phyloP scores from a whole-genome alignment of 2,797 vertebrate species.

The Coregonus sp. region DNA sequence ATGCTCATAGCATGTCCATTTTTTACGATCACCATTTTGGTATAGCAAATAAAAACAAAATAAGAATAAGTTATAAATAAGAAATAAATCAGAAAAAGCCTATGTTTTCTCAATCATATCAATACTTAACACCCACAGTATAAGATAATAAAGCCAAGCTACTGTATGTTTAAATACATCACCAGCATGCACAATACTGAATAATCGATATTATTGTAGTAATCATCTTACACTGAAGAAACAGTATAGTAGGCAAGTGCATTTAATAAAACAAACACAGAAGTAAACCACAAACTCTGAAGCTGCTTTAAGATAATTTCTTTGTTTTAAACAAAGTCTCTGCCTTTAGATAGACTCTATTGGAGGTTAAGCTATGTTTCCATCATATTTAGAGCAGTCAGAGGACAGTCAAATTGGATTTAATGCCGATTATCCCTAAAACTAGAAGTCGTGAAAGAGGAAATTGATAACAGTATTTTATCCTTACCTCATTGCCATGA shows the following conservation, averaged over 20 bases:
- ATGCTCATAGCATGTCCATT: slow-evolving; percentile 94
- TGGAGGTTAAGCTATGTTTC: slow-evolving; percentile 68
- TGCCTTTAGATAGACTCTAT: slow-evolving; percentile 70
- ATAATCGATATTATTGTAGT: slow-evolving; percentile 93
- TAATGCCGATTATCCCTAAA: slow-evolving; percentile 51
- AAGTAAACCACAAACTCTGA: slow-evolving; percentile 91
- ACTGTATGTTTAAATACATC: slow-evolving; percentile 98
- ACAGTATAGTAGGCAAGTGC: slow-evolving; percentile 99
- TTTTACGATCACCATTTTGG: slow-evolving; percentile 94
- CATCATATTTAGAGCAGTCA: slow-evolving; percentile 47
- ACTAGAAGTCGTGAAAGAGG: slow-evolving; percentile 27
- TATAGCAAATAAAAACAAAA: slow-evolving; percentile 84
- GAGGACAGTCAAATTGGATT: slow-evolving; percentile 44
- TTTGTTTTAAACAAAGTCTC: slow-evolving; percentile 73
- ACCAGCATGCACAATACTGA: slow-evolving; percentile 99
- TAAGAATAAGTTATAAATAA: slow-evolving; percentile 79
- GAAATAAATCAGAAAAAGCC: slow-evolving; percentile 85
- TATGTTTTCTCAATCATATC: slow-evolving; percentile 91
- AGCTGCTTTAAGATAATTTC: slow-evolving; percentile 88
- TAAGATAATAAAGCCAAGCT: slow-evolving; percentile 99
- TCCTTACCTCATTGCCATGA: slow-evolving; percentile 13
- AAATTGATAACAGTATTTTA: slow-evolving; percentile 18
- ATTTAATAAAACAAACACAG: slow-evolving; percentile 87
- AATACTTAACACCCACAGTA: slow-evolving; percentile 99
- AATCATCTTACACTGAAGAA: slow-evolving; percentile 96